These are phyloP conservation scores for Panthera tigris DNA, from an alignment of 2,113 vertebrate species.

Conservation along the genomic window DNA sequence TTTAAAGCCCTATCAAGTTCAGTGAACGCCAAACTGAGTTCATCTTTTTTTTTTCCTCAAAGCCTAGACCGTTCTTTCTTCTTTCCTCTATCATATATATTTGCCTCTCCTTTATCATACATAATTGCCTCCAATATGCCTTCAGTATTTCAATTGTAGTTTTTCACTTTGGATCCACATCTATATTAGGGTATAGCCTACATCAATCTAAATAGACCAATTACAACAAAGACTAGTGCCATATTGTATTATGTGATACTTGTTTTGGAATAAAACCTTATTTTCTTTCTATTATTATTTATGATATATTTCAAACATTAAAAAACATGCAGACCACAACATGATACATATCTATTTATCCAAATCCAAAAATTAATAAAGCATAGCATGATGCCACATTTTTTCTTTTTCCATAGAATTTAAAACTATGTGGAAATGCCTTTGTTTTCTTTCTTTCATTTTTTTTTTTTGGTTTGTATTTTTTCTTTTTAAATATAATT, in stretches of 20 bases:
- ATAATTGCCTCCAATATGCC: neutral
- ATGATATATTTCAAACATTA: neutral
- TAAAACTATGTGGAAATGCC: neutral
- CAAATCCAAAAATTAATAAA: neutral
- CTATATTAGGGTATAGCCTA: neutral
- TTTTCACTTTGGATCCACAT: neutral
- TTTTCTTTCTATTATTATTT: neutral
- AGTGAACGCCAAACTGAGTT: neutral
- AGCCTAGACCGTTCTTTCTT: neutral
- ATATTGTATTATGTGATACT: neutral
- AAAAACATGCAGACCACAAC: neutral
- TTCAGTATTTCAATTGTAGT: neutral
- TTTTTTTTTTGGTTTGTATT: too few species aligned
- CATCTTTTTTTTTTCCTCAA: neutral
- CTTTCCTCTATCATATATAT: neutral
- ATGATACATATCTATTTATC: neutral
- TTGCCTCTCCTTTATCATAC: neutral
- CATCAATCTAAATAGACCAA: neutral
- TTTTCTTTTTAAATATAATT: too few species aligned
- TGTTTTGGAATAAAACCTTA: neutral
- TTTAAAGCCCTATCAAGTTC: neutral
- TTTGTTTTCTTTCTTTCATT: neutral
- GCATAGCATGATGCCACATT: neutral
- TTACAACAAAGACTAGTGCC: neutral
- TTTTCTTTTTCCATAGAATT: neutral